A percentile compares a stretch with the other conserved stretches of the same genome.
phyloP scores from a whole-genome alignment of 2,797 vertebrate genomes.

The Linurgus olivaceus region DNA sequence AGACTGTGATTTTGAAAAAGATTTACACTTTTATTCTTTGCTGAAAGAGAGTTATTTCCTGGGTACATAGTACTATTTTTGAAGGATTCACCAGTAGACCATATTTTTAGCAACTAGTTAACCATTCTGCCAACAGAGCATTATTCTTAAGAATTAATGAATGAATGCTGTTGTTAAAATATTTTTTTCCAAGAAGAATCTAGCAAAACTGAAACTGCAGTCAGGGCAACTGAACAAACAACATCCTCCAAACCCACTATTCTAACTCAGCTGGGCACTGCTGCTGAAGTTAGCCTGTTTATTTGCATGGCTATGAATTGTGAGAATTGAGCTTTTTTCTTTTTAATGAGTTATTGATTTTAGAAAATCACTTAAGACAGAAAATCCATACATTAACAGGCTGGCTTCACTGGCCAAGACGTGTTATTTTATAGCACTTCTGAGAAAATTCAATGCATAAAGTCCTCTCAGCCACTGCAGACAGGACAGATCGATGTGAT shows the following conservation, averaged over 20 bases:
- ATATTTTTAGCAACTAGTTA: neutral
- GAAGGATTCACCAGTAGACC: neutral
- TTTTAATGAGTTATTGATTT: slow-evolving; percentile 53
- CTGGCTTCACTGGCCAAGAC: neutral
- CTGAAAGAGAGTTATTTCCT: neutral
- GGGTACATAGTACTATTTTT: neutral
- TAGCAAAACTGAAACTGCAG: neutral
- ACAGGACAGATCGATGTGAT: neutral
- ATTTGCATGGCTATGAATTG: slow-evolving; percentile 12
- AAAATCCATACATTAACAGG: slow-evolving; percentile 40
- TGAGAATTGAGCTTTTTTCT: neutral
- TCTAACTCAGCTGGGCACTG: neutral
- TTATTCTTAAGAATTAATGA: neutral
- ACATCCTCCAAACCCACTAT: neutral
- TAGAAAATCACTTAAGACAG: slow-evolving; percentile 1
- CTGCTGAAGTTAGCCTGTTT: neutral
- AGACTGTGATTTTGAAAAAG: slow-evolving; percentile 33
- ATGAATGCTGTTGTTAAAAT: neutral
- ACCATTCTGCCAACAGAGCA: neutral
- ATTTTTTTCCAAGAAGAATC: neutral
- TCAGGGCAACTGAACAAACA: neutral
- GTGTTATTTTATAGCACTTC: neutral
- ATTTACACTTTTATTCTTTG: neutral
- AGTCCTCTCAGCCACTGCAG: neutral
- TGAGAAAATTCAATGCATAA: neutral